phyloP scores from a whole-genome alignment of 1,140 invertebrate species.

The Pemphigus obesinymphae region DNA sequence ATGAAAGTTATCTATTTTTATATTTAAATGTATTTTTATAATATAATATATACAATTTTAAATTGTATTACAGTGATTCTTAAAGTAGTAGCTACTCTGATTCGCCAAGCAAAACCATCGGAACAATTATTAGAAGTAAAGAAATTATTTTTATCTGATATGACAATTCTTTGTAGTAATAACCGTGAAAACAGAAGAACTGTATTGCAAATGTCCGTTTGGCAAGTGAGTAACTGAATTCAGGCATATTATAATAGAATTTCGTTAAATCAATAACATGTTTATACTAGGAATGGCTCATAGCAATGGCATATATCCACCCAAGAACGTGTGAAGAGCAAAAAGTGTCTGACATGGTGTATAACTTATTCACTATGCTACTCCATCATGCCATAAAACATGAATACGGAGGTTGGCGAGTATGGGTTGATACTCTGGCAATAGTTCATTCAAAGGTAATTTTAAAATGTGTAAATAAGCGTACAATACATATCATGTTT shows the following conservation, averaged over 20 bases:
- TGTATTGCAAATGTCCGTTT: conserved; percentile 98
- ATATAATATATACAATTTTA: neutral
- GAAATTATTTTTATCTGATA: conserved; percentile 93
- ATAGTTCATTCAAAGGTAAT: conserved; percentile 97
- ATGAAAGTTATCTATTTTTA: conserved; percentile 12
- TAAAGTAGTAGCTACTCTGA: conserved; percentile 95
- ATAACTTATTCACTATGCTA: conserved; percentile 93
- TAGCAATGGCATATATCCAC: conserved; percentile 97
- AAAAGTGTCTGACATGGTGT: conserved; percentile 97
- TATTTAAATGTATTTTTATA: neutral
- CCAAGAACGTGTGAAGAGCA: conserved; percentile 92
- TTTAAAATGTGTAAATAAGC: neutral
- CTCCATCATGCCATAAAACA: conserved; percentile 98
- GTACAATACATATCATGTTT: too few relatives aligned
- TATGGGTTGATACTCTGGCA: conserved; percentile 98
- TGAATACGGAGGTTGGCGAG: conserved; percentile 99
- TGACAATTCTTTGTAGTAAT: conserved; percentile 94
- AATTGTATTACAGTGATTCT: conserved; percentile 77
- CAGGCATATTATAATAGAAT: neutral
- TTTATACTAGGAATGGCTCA: conserved; percentile 82
- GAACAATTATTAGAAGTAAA: conserved; percentile 90
- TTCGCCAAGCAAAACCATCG: conserved; percentile 91
- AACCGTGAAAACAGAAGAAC: conserved; percentile 94
- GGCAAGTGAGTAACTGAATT: conserved; percentile 68
- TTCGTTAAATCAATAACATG: neutral